Conservation (phyloP, 2,888 invertebrate species). For the Xestia c-nigrum region DNA sequence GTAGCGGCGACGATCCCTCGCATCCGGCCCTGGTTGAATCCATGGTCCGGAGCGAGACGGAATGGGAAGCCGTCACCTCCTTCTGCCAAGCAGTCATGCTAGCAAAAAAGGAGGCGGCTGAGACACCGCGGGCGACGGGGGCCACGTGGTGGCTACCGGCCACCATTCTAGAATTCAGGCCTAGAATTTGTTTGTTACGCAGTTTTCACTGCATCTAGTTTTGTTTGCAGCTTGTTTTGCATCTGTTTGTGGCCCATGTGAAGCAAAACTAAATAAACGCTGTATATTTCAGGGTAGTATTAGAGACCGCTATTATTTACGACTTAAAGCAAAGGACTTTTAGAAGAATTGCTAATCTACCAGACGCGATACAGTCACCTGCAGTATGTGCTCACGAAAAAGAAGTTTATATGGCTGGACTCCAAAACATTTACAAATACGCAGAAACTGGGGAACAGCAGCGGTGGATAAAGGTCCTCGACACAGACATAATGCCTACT, state of each 20-base stretch:
- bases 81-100: too few species aligned
- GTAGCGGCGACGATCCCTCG: too few species aligned
- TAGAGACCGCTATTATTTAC: slow-evolving; percentile 79
- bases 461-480: slow-evolving; percentile 73
- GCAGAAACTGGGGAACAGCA: slow-evolving; percentile 72
- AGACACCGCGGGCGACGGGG: too few species aligned
- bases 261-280: slow-evolving; percentile 2
- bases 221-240: not conserved
- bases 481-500: slow-evolving; percentile 75
- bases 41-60: too few species aligned
- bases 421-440: slow-evolving; percentile 80
- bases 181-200: too few species aligned
- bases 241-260: not conserved
- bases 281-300: slow-evolving; percentile 78
- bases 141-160: too few species aligned
- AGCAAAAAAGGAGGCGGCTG: too few species aligned
- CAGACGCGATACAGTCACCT: slow-evolving; percentile 83
- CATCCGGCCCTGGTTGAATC: too few species aligned
- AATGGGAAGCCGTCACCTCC: too few species aligned
- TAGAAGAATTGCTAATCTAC: slow-evolving; percentile 78
- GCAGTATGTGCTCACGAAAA: slow-evolving; percentile 80
- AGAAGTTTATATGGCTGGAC: slow-evolving; percentile 78
- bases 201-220: too few species aligned
- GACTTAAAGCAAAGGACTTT: slow-evolving; percentile 78
- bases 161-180: too few species aligned